Evolutionary conservation across 2,888 invertebrate species (phyloP), one percentile per base, ranked within the genome.

Genomic region (Drosophila quinaria): DNA sequence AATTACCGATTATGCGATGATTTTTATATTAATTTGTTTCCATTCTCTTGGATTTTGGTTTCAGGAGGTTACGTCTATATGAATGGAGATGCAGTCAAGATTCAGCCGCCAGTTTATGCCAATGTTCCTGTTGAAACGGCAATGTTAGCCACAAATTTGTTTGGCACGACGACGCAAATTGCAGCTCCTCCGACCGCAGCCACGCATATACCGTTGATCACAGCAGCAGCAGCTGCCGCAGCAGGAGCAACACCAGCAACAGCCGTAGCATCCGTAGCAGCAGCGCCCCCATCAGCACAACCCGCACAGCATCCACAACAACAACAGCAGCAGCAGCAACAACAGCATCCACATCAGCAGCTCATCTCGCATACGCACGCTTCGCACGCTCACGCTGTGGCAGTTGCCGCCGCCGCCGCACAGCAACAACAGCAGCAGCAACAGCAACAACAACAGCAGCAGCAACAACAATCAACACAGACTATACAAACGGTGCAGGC

Each of bases 61-160:
- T 39, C 78, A 90, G 92, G 92, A 85, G 96, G 95, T 93, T 95
- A 95, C 94, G 95, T 95, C 94, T 96, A 95, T 94, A 96, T 96
- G 96, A 96, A 96, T 95, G 96, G 96, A 94, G 96, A 96, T 94
- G 94, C 95, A 94, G 95, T 95, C 93, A 95, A 95, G 79, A 85
- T 92, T 72, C 92, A 91, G 94, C 94, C 95, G 94, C 95, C 95
- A 93, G 94, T 95, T 92, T 95, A 94, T 93, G 93, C 94, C 92
- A 94, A 94, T 94, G 94, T 95, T 94, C 94, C 95, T 94, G 92
- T 92, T 81, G 95, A 95, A 92, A 93, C 94, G 90, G 93, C 94
- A 90, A 93, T 94, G 93, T 85, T 92, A 91, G 90, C 92, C 71
- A 90, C 91, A 56, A 92, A 92, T 88, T 76, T 92, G 66, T 92